Conservation (phyloP, 2,797 vertebrate genomes). For the Setipinna tenuifilis region DNA sequence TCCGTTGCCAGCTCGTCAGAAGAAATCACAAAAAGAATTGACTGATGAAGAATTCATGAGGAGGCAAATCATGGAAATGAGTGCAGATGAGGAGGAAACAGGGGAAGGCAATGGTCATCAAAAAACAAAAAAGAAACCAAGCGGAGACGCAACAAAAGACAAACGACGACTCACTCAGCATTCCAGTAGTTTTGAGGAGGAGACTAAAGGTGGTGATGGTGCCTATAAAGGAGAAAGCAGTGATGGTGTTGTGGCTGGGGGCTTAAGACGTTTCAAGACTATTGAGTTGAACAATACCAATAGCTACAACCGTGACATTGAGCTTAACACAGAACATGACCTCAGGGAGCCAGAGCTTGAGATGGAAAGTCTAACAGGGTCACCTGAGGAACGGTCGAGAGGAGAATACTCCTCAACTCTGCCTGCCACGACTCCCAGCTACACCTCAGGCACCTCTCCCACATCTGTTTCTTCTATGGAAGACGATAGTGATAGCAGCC, state of each 20-base stretch:
- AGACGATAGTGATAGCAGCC: conserved; percentile 98
- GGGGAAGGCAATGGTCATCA: conserved; percentile 78
- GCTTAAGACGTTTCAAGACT: conserved; percentile 96
- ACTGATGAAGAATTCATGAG: conserved; percentile 97
- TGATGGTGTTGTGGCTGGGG: conserved; percentile 85
- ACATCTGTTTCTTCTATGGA: conserved; percentile 98
- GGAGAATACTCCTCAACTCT: conserved; percentile 97
- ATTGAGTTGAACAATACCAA: conserved; percentile 97
- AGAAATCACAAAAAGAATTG: conserved; percentile 79
- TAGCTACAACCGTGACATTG: conserved; percentile 88
- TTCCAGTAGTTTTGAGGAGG: conserved; percentile 87
- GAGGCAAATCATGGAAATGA: conserved; percentile 97
- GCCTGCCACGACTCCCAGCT: conserved; percentile 95
- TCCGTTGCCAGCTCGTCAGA: conserved; percentile 83
- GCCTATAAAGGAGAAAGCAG: conserved; percentile 75
- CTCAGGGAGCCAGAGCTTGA: conserved; percentile 93
- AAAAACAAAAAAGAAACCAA: conserved; percentile 80
- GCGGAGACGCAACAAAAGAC: conserved; percentile 84
- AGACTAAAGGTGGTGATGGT: conserved; percentile 79
- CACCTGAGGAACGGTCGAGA: conserved; percentile 93
- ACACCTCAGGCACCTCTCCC: conserved; percentile 96
- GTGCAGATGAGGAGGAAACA: conserved; percentile 94
- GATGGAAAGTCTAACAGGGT: conserved; percentile 98
- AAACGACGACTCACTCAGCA: conserved; percentile 86
- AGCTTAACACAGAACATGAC: conserved; percentile 86